These are phyloP conservation scores for Notolabrus celidotus DNA, from an alignment of 2,797 vertebrate species.

Conservation along the genomic window DNA sequence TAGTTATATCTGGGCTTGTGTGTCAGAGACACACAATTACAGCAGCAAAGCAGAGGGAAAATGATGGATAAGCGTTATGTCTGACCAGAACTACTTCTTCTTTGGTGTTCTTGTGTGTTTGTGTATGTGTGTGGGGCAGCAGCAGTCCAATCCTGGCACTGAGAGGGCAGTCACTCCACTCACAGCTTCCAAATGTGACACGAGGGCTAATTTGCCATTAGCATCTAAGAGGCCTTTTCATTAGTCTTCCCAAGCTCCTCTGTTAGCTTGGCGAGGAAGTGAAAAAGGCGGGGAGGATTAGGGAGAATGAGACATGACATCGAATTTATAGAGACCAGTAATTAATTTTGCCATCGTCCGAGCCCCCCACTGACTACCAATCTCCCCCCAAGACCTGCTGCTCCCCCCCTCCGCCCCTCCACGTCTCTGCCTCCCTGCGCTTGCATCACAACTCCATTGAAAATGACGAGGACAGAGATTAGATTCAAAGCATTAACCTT, in stretches of 20 bases:
- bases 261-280: conserved; percentile 64
- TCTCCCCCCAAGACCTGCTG: conserved; percentile 52
- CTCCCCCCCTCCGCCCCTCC: conserved; percentile 32
- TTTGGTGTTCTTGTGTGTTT: neutral
- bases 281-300: conserved; percentile 82
- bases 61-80: conserved; percentile 22
- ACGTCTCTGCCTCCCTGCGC: conserved; percentile 42
- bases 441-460: conserved; percentile 81
- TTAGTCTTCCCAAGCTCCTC: conserved; percentile 78
- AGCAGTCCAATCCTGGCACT: conserved; percentile 28
- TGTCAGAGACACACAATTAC: conserved; percentile 48
- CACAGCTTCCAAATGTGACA: conserved; percentile 76
- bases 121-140: conserved; percentile 11
- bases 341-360: conserved; percentile 91
- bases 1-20: conserved; percentile 36
- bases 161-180: conserved; percentile 58
- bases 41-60: conserved; percentile 29
- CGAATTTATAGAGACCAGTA: conserved; percentile 93
- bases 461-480: conserved; percentile 87
- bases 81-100: conserved; percentile 22
- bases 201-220: conserved; percentile 84
- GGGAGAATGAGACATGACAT: conserved; percentile 92
- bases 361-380: conserved; percentile 74
- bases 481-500: conserved; percentile 95
- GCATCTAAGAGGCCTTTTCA: conserved; percentile 84